Conservation (phyloP, 2,888 invertebrate genomes). For the Nasonia oneida region DNA sequence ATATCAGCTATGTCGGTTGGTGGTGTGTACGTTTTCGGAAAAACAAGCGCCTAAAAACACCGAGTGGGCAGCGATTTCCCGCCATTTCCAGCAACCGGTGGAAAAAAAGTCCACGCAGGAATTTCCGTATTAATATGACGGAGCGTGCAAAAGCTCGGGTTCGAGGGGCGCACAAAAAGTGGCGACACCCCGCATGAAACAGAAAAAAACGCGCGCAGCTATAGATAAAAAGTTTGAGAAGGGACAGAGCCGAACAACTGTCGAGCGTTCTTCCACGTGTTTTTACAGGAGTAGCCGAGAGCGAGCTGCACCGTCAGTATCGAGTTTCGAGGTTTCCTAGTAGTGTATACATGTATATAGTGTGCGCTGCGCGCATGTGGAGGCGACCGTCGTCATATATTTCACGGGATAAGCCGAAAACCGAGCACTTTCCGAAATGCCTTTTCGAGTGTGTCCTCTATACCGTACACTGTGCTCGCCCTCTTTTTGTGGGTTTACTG, state of each 20-base stretch:
- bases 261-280: constrained; percentile 63
- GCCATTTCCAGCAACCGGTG: background rate
- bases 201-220: constrained; percentile 4
- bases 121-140: constrained; percentile 22
- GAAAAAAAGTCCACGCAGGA: background rate
- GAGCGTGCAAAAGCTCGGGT: constrained; percentile 42
- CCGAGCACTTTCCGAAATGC: constrained; percentile 56
- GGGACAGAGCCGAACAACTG: constrained; percentile 45
- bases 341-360: constrained; percentile 7
- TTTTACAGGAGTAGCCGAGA: constrained; percentile 65
- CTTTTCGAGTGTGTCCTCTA: constrained; percentile 44
- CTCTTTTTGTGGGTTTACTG: constrained; percentile 44
- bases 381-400: constrained; percentile 59
- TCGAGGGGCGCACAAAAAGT: background rate
- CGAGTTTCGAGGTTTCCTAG: constrained; percentile 64
- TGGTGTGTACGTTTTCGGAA: background rate
- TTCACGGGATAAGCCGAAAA: constrained; percentile 66
- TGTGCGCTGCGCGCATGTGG: background rate
- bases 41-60: background rate
- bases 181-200: background rate
- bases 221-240: constrained; percentile 46
- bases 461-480: constrained; percentile 10
- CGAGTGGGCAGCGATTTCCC: background rate
- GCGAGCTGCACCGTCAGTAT: constrained; percentile 56
- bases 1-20: background rate